Evolutionary conservation across 2,113 vertebrate species (phyloP), one percentile per base, ranked within the genome.

Genomic region (Phasianus colchicus): DNA sequence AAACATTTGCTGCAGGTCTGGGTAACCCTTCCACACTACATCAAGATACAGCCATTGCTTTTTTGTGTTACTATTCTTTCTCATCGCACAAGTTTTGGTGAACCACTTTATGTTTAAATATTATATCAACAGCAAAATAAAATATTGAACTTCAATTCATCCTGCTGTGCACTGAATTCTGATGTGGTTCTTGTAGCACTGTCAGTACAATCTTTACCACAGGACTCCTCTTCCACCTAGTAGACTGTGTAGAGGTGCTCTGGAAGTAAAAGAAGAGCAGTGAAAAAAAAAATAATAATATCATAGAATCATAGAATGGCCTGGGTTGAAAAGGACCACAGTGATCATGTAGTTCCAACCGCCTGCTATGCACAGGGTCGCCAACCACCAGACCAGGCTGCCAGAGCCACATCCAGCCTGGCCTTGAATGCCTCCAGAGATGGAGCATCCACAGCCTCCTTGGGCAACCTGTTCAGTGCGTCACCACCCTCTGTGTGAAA

Each of bases 61-160:
- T 75, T 78, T 84, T 17, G 22, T 76, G 90, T 57, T 77, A 52
- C 25, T 20, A 75, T 55, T 67, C 55, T 71, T 86, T 60, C 45
- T 55, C 1, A 0, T 86, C 42, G 64, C 55, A 88, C 77, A 57
- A 81, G 88, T 81, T 88, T 83, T 55, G 80, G 69, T 64, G 77
- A 91, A 88, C 43, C 60, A 91, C 60, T 32, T 38, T n/a, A 77
- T 71, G 22, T 64, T 95, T 92, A 95, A 93, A 94, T 83, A 86
- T 50, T 88, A 57, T n/a, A 73, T 32, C 32, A 71, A 34, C 42
- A 86, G 61, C 16, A 88, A 87, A 93, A 50, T 40, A 19, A 89
- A 96, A 87, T 63, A 66, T 0, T 75, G 69, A 88, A 78, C 43
- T 78, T 83, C 7, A 81, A 74, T 92, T 85, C 42, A 88, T 60